These are phyloP conservation scores for Archegozetes longisetosus DNA, from an alignment of 1,140 invertebrate genomes.

Conservation along the genomic window DNA sequence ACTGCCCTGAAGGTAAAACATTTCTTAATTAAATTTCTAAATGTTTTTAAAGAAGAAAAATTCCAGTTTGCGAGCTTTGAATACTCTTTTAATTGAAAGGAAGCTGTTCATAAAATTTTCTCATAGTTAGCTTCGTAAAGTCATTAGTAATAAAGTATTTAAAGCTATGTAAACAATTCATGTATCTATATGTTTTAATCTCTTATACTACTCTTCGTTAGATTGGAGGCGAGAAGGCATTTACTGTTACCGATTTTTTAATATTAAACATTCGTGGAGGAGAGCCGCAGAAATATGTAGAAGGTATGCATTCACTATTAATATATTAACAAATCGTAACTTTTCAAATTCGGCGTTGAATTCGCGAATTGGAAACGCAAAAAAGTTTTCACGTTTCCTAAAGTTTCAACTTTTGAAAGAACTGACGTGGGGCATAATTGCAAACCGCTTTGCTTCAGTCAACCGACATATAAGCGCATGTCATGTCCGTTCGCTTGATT, in stretches of 20 bases:
- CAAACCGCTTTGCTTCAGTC: too few species aligned
- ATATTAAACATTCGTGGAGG: constrained; percentile 86
- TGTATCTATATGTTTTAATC: neutral
- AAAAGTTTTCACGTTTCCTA: neutral
- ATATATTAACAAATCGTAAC: neutral
- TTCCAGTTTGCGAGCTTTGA: too few species aligned
- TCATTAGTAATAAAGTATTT: neutral
- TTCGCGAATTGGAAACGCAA: too few species aligned
- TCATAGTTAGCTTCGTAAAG: neutral
- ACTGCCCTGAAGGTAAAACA: constrained; percentile 14
- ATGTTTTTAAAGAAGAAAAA: too few species aligned
- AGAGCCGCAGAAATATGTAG: constrained; percentile 82
- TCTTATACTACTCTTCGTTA: constrained; percentile 33
- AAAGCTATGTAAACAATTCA: neutral
- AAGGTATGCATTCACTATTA: constrained; percentile 44
- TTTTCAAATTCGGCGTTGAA: too few species aligned
- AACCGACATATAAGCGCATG: too few species aligned
- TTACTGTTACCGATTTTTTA: constrained; percentile 88
- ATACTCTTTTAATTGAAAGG: too few species aligned
- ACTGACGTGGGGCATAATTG: neutral
- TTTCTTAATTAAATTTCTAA: too few species aligned
- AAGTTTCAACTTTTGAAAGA: neutral
- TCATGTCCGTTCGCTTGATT: too few species aligned
- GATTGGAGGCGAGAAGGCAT: constrained; percentile 79
- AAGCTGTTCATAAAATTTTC: too few species aligned